These are phyloP conservation scores for Spodoptera exigua DNA, from an alignment of 2,888 invertebrate species.

Conservation along the genomic window DNA sequence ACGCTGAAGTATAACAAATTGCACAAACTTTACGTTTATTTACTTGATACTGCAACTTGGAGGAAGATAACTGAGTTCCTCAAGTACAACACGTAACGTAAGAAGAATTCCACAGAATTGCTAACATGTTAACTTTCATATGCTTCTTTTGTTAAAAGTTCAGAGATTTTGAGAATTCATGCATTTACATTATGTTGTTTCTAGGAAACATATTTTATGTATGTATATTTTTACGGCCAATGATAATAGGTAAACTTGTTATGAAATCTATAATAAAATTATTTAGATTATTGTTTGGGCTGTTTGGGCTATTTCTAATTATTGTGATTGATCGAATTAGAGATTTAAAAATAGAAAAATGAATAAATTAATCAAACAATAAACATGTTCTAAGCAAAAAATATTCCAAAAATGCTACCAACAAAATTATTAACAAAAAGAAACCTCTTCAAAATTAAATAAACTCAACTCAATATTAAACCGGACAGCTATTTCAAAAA, in stretches of 20 bases:
- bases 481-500: slow-evolving; percentile 19
- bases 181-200: background rate
- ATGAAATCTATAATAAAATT: no score
- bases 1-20: slow-evolving; percentile 41
- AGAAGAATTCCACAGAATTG: slow-evolving; percentile 14
- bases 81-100: slow-evolving; percentile 17
- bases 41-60: slow-evolving; percentile 28
- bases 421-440: no score
- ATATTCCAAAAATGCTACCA: no score
- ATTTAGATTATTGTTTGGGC: no score
- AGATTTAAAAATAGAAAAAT: no score
- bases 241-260: no score
- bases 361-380: no score
- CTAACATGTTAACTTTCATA: background rate
- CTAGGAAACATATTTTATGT: background rate
- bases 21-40: slow-evolving; percentile 41
- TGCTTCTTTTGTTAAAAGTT: slow-evolving; percentile 20
- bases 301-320: no score
- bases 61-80: slow-evolving; percentile 34
- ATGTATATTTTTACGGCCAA: no score
- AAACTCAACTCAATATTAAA: slow-evolving; percentile 23
- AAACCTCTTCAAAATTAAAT: no score
- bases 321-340: no score
- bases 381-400: no score
- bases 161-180: background rate